phyloP scores from a whole-genome alignment of 2,888 invertebrate genomes.

The Dyspetes luteomarginatus region DNA sequence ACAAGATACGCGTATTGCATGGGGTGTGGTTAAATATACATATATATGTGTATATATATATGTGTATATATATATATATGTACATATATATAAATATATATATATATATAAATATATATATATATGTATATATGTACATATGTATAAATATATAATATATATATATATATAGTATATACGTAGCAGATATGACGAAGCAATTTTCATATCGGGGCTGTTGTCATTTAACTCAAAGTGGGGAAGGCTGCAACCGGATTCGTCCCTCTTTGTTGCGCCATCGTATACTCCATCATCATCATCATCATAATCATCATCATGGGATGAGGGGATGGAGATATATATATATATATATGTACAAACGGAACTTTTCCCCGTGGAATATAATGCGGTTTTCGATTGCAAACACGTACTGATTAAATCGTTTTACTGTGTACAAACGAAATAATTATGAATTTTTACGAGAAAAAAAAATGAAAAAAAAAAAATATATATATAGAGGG shows the following conservation, averaged over 20 bases:
- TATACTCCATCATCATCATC: constrained; percentile 21
- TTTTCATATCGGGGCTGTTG: constrained; percentile 61
- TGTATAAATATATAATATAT: constrained; percentile 3
- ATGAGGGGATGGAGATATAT: not conserved
- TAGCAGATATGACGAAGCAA: constrained; percentile 50
- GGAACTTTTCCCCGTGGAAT: constrained; percentile 58
- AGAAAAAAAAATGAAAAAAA: too few relatives aligned
- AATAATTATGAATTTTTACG: constrained; percentile 54
- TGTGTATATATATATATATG: constrained; percentile 12
- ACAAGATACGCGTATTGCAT: constrained; percentile 45
- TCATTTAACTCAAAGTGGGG: constrained; percentile 57
- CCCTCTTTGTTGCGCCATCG: constrained; percentile 28
- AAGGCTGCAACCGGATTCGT: constrained; percentile 50
- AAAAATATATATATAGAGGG: not conserved
- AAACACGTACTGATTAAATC: constrained; percentile 59
- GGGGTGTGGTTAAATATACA: constrained; percentile 25
- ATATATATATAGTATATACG: constrained; percentile 9
- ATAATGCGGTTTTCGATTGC: constrained; percentile 40
- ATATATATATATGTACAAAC: not conserved
- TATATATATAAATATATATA: constrained; percentile 3
- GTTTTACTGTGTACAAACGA: constrained; percentile 4
- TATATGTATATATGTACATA: constrained; percentile 13
- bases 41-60: constrained; percentile 3
- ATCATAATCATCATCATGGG: constrained; percentile 13
- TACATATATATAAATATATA: constrained; percentile 14